phyloP scores from a whole-genome alignment of 2,113 vertebrate genomes.

The Nyctereutes procyonoides region DNA sequence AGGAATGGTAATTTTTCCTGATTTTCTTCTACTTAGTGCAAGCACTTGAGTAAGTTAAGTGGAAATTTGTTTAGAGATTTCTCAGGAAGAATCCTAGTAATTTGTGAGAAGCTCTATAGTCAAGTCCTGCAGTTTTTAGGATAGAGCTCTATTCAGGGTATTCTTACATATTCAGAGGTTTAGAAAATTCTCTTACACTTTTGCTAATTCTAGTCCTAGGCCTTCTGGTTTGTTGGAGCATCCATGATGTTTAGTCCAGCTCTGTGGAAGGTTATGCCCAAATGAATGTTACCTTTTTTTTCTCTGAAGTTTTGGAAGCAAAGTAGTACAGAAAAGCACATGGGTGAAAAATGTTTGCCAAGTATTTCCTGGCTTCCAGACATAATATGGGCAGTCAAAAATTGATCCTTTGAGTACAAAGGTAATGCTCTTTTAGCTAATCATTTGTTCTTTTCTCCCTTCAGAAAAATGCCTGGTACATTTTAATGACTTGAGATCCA shows the following conservation, averaged over 20 bases:
- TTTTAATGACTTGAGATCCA: conserved; percentile 69
- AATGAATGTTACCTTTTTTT: conserved; percentile 41
- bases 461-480: conserved; percentile 60
- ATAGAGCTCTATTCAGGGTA: neutral
- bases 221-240: neutral
- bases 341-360: conserved; percentile 59
- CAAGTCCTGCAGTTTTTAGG: neutral
- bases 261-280: conserved; percentile 9
- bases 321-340: conserved; percentile 58
- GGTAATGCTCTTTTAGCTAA: conserved; percentile 28
- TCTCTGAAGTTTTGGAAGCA: conserved; percentile 55
- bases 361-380: conserved; percentile 65
- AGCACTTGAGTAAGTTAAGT: conserved; percentile 30
- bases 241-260: conserved; percentile 38
- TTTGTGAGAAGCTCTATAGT: neutral
- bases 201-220: neutral
- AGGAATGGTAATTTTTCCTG: neutral
- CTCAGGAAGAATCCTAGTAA: conserved; percentile 7
- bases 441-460: conserved; percentile 63
- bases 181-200: neutral
- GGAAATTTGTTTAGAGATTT: neutral
- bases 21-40: conserved; percentile 46
- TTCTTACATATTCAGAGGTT: neutral
- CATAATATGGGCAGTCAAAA: conserved; percentile 42
- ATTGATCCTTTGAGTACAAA: conserved; percentile 57